These are phyloP conservation scores for Erannis defoliaria DNA, from an alignment of 2,888 invertebrate genomes.

Conservation along the genomic window DNA sequence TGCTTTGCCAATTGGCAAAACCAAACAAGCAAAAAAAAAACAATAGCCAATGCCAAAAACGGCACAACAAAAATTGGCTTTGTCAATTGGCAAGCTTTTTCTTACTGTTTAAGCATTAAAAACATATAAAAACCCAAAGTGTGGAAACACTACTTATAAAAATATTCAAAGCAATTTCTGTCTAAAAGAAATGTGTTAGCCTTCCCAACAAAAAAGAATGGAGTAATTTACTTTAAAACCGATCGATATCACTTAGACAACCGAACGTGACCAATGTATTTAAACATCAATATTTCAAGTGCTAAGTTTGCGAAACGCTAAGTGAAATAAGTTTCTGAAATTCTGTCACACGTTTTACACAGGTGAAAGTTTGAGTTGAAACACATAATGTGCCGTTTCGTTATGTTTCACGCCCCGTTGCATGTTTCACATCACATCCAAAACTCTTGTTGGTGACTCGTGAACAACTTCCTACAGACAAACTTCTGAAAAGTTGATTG, in stretches of 20 bases:
- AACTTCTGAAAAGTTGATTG: neutral
- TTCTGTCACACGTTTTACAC: slow-evolving; percentile 39
- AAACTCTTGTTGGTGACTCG: slow-evolving; percentile 27
- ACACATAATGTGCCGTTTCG: slow-evolving; percentile 40
- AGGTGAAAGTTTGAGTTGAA: slow-evolving; percentile 38
- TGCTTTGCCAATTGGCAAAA: no score
- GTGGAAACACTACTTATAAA: no score
- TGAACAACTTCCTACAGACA: slow-evolving; percentile 24
- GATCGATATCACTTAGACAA: neutral
- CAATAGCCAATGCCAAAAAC: neutral
- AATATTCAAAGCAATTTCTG: no score
- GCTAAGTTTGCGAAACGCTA: slow-evolving; percentile 38
- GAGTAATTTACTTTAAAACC: neutral
- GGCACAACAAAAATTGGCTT: no score
- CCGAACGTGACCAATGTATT: slow-evolving; percentile 17
- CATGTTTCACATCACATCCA: slow-evolving; percentile 37
- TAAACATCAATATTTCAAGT: slow-evolving; percentile 32
- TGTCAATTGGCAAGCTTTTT: no score
- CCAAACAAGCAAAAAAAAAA: no score
- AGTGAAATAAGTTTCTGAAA: slow-evolving; percentile 41
- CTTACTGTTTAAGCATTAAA: no score
- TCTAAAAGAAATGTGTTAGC: neutral
- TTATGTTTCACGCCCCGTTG: slow-evolving; percentile 39
- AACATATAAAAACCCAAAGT: no score
- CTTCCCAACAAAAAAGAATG: neutral